These are phyloP conservation scores for Drosophila auraria DNA, from an alignment of 1,140 invertebrate genomes.

Conservation along the genomic window DNA sequence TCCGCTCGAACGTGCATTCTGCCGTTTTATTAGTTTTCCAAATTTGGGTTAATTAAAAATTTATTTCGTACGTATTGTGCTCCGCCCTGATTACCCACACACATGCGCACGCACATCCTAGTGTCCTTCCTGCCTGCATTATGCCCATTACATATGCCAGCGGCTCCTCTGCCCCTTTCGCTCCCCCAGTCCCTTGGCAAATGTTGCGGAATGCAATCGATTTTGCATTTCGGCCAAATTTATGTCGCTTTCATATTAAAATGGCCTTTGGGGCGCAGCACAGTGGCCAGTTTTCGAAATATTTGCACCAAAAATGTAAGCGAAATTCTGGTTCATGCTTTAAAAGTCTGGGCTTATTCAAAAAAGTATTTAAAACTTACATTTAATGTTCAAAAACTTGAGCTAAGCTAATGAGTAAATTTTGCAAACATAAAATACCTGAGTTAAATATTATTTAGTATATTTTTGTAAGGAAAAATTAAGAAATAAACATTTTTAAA, in stretches of 20 bases:
- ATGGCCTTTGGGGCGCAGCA: constrained; percentile 40
- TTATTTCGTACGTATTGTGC: constrained; percentile 60
- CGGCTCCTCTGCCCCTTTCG: constrained; percentile 17
- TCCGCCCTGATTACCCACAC: constrained; percentile 14
- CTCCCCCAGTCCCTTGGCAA: constrained; percentile 17
- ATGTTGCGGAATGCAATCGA: constrained; percentile 72
- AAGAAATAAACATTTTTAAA: too few species aligned
- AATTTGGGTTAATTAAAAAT: constrained; percentile 83
- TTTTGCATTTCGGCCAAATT: constrained; percentile 70
- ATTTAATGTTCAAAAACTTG: too few species aligned
- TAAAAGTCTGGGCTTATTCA: too few species aligned
- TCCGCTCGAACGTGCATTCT: constrained; percentile 32
- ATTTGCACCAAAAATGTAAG: too few species aligned
- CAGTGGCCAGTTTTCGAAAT: background rate
- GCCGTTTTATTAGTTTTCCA: constrained; percentile 76
- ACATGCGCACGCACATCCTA: constrained; percentile 4
- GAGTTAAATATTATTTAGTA: too few species aligned
- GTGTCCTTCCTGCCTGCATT: constrained; percentile 15
- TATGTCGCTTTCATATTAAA: constrained; percentile 65
- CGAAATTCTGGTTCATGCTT: too few species aligned
- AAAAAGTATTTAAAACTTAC: too few species aligned
- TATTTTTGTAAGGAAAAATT: too few species aligned
- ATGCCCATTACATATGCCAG: constrained; percentile 52
- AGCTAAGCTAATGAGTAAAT: too few species aligned
- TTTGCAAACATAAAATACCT: too few species aligned